Percentiles rank a stretch among this genome's conserved stretches.
These are phyloP conservation scores for Dissostichus mawsoni DNA, from an alignment of 2,113 vertebrate species.

Conservation along the genomic window DNA sequence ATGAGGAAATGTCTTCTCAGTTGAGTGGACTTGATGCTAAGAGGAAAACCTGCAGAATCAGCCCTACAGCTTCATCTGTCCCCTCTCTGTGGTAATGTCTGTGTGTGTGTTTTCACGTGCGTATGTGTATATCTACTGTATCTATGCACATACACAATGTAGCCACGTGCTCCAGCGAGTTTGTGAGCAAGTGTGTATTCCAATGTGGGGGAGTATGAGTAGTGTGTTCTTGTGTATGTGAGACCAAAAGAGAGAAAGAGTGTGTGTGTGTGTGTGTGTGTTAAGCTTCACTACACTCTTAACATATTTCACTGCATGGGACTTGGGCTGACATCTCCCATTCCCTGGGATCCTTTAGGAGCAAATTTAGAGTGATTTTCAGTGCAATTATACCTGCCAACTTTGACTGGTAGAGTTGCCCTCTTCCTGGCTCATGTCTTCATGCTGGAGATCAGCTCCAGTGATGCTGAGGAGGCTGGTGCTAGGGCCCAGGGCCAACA, in stretches of 20 bases:
- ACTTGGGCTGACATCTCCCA: conserved; percentile 76
- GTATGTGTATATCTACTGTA: conserved; percentile 34
- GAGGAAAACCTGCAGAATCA: conserved; percentile 84
- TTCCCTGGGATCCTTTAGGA: conserved; percentile 80
- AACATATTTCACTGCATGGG: conserved; percentile 80
- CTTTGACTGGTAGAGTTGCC: conserved; percentile 81
- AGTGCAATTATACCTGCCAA: conserved; percentile 86
- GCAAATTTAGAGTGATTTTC: conserved; percentile 86
- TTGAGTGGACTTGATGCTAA: conserved; percentile 82
- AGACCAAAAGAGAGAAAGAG: conserved; percentile 27
- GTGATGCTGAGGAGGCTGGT: conserved; percentile 37
- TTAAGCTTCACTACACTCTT: conserved; percentile 63
- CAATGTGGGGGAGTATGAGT: conserved; percentile 51
- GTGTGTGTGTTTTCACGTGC: conserved; percentile 22
- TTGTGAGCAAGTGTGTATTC: conserved; percentile 44
- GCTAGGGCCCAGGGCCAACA: conserved; percentile 42
- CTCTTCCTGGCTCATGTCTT: conserved; percentile 78
- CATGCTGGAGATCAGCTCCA: conserved; percentile 65
- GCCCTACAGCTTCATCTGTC: conserved; percentile 83
- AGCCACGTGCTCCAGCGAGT: conserved; percentile 31
- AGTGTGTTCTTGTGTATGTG: conserved; percentile 58
- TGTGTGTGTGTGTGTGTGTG: conserved; percentile 11
- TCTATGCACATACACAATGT: conserved; percentile 47
- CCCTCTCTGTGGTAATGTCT: conserved; percentile 61
- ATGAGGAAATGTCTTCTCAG: conserved; percentile 85